A percentile compares a stretch with the other conserved stretches of the same genome.
Conservation (phyloP, 2,113 vertebrate genomes). For the Colinus virginianus region DNA sequence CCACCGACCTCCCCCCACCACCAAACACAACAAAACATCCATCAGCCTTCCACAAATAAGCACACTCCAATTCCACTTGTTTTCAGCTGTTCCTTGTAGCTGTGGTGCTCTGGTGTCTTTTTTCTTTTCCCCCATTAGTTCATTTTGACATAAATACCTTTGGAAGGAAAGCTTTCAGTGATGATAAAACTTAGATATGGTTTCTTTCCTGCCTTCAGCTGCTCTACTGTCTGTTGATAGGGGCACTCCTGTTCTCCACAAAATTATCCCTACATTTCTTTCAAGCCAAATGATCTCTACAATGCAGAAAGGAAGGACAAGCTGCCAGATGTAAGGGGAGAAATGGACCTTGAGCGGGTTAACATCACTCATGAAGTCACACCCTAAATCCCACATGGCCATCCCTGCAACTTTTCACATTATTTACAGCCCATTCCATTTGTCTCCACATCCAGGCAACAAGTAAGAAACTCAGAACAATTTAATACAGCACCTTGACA, state of each 20-base stretch:
- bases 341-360: background rate
- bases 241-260: background rate
- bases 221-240: background rate
- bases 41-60: background rate
- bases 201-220: background rate
- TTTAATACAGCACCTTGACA: background rate
- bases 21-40: background rate
- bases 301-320: background rate
- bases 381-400: background rate
- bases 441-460: background rate
- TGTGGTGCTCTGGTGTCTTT: too few relatives aligned
- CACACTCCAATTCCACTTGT: background rate
- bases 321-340: background rate
- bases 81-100: background rate
- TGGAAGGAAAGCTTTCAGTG: background rate
- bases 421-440: background rate
- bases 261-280: background rate
- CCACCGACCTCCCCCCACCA: background rate
- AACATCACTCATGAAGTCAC: accelerated
- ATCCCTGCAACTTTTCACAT: background rate
- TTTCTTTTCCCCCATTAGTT: background rate
- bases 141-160: slow-evolving; percentile 15
- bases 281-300: background rate
- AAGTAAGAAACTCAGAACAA: background rate
- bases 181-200: background rate